A percentile compares a stretch with the other conserved stretches of the same genome.
Evolutionary conservation across 2,797 vertebrate species (phyloP).

Genomic region (Avahi laniger): DNA sequence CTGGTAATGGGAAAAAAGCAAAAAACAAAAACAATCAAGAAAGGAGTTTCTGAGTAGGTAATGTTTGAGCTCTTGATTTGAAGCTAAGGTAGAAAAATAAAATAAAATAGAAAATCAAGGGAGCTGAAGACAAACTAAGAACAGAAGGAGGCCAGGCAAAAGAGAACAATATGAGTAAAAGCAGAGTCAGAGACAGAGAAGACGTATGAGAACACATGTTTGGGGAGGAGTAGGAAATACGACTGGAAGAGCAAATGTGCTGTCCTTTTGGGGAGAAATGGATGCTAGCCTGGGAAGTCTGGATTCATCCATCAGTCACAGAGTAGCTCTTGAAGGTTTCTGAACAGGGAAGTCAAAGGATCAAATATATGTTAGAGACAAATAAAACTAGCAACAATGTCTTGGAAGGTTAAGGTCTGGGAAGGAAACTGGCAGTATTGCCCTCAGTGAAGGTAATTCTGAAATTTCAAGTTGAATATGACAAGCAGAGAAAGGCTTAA

Average conservation of each 20-base stretch:
- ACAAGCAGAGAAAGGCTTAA: background rate
- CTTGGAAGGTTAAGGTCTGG: background rate
- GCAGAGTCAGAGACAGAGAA: background rate
- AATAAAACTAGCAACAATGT: background rate
- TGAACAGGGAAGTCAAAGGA: background rate
- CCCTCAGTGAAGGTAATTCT: background rate
- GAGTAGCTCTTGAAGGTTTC: background rate
- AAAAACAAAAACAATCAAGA: background rate
- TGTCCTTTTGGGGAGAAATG: background rate
- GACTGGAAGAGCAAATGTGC: background rate
- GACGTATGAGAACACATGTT: background rate
- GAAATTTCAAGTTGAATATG: background rate
- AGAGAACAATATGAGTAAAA: background rate
- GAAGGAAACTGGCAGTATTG: background rate
- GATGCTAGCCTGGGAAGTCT: background rate
- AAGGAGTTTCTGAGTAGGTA: background rate
- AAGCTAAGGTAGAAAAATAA: background rate
- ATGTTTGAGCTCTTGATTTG: background rate
- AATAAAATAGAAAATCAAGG: background rate
- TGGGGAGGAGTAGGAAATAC: background rate
- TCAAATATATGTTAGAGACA: background rate
- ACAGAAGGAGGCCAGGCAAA: fast-evolving
- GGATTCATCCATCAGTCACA: background rate
- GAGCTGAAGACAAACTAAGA: background rate
- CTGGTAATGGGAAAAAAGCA: background rate